Conservation (phyloP, 1,140 invertebrate species). For the Polypedilum vanderplanki region DNA sequence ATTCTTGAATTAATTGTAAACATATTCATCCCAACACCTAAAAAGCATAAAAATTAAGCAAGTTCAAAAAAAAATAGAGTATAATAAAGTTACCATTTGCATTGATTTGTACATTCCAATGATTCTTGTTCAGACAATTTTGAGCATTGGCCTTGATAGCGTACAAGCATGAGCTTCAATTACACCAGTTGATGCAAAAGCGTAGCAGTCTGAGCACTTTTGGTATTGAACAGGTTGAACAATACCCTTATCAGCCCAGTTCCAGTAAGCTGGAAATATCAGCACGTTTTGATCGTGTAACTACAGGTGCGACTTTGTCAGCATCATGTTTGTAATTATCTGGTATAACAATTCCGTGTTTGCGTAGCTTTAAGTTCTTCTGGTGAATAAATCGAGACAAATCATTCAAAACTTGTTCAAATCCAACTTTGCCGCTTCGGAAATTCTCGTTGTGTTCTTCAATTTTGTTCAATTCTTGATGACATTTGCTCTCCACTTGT, state of each 20-base stretch:
- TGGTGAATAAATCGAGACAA: neutral
- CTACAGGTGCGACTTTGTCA: neutral
- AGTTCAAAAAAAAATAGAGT: too few species aligned
- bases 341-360: too few species aligned
- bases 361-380: neutral
- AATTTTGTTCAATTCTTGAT: neutral
- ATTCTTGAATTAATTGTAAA: too few species aligned
- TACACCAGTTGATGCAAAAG: neutral
- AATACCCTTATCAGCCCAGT: neutral
- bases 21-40: too few species aligned
- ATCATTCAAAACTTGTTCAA: neutral
- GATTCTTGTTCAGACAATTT: neutral
- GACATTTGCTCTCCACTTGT: neutral
- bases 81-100: neutral
- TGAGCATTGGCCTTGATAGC: neutral
- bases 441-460: neutral
- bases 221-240: neutral
- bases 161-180: neutral
- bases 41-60: too few species aligned
- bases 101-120: neutral
- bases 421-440: neutral
- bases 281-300: neutral
- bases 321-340: neutral
- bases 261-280: neutral
- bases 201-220: neutral